A percentile compares a stretch with the other conserved stretches of the same genome.
Conservation (phyloP, 64 coral and sea anemone species). For the Dendrophyllia cribrosa region DNA sequence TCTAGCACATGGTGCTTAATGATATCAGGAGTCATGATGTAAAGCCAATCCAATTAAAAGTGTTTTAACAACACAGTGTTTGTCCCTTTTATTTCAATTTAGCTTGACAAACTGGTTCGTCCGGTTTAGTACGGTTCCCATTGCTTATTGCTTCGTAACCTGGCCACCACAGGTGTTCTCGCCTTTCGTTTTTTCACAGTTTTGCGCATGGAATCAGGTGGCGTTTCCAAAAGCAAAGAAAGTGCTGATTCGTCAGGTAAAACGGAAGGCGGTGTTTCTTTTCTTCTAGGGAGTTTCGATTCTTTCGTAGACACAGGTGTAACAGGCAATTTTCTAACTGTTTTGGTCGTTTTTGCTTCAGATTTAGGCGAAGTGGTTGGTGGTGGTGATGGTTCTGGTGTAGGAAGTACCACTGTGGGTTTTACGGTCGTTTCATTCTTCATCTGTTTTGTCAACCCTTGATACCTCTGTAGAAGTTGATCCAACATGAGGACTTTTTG, state of each 20-base stretch:
- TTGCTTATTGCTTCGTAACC: background rate
- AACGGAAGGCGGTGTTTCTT: background rate
- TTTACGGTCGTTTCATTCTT: background rate
- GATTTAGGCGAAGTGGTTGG: background rate
- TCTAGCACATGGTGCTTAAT: too few relatives aligned
- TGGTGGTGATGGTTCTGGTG: background rate
- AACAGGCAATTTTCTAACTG: background rate
- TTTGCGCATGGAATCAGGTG: background rate
- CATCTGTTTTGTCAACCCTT: background rate
- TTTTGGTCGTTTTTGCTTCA: background rate
- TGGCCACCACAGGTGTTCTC: background rate
- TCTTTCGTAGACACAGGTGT: background rate
- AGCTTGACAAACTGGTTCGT: too few relatives aligned
- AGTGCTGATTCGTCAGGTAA: background rate
- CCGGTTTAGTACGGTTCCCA: background rate
- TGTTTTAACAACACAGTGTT: too few relatives aligned
- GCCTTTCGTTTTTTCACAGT: background rate
- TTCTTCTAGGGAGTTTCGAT: background rate
- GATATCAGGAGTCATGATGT: too few relatives aligned
- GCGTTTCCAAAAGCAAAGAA: background rate
- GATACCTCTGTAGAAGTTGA: constrained; percentile 4
- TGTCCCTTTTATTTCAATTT: too few relatives aligned
- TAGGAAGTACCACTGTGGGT: background rate
- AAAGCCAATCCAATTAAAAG: too few relatives aligned
- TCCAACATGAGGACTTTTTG: background rate